A percentile compares a stretch with the other conserved stretches of the same genome.
phyloP scores from a whole-genome alignment of 2,888 invertebrate species.

The Acronicta leporina region DNA sequence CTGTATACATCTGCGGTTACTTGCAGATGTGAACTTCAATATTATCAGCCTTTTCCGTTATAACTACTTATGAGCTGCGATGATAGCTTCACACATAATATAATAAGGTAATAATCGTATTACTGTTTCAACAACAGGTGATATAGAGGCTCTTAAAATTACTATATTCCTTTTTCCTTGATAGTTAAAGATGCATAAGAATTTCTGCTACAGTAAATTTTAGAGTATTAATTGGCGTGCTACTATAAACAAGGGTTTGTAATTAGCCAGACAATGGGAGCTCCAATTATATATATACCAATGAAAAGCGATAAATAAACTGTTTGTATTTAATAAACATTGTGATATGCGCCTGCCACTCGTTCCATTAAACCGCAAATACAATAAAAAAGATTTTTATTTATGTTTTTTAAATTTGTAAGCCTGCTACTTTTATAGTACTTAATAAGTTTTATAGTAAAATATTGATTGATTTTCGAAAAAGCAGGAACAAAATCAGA shows the following conservation, averaged over 20 bases:
- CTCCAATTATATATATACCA: slow-evolving; percentile 33
- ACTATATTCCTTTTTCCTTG: slow-evolving; percentile 26
- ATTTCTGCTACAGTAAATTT: slow-evolving; percentile 30
- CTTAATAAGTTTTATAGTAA: slow-evolving; percentile 13
- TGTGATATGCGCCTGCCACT: slow-evolving; percentile 8
- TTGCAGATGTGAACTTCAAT: slow-evolving; percentile 38
- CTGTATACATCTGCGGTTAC: slow-evolving; percentile 36
- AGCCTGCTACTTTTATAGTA: neutral
- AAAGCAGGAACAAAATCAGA: neutral
- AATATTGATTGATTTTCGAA: neutral
- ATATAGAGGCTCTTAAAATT: slow-evolving; percentile 21
- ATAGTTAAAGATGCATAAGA: slow-evolving; percentile 22
- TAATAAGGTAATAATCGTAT: slow-evolving; percentile 31
- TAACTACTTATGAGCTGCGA: slow-evolving; percentile 24
- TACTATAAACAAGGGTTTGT: slow-evolving; percentile 14
- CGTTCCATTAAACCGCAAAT: slow-evolving; percentile 9
- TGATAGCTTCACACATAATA: slow-evolving; percentile 39
- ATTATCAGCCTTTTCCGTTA: slow-evolving; percentile 26
- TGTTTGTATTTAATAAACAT: slow-evolving; percentile 1
- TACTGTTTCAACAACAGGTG: slow-evolving; percentile 32
- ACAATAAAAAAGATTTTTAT: neutral
- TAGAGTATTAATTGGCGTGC: slow-evolving; percentile 27
- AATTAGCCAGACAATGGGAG: slow-evolving; percentile 27
- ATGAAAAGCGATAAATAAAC: slow-evolving; percentile 21
- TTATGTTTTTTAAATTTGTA: neutral